Evolutionary conservation across 2,888 invertebrate species (phyloP).

Genomic region (Idaea dimidiata): DNA sequence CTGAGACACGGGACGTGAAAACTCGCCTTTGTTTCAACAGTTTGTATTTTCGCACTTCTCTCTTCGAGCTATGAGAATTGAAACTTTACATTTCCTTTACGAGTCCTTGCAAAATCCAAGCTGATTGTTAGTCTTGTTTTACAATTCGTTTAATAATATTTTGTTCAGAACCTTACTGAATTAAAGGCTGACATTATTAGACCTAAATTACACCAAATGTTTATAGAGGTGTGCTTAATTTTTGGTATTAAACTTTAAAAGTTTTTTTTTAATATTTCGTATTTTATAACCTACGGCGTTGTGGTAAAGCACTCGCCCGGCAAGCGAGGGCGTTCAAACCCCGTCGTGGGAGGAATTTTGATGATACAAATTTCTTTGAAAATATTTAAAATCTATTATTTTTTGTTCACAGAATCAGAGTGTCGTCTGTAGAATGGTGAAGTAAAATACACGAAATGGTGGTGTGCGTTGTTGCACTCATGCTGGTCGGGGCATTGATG

Average conservation of each 20-base stretch:
- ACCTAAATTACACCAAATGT: not conserved
- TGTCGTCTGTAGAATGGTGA: slow-evolving; percentile 60
- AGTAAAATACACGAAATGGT: slow-evolving; percentile 64
- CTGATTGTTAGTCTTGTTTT: not conserved
- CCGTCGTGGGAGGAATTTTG: too few relatives aligned
- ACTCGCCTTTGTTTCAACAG: slow-evolving; percentile 4
- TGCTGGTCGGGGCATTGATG: slow-evolving; percentile 50
- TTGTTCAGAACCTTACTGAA: not conserved
- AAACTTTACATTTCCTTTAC: not conserved
- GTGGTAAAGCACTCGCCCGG: too few relatives aligned
- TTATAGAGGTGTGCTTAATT: not conserved
- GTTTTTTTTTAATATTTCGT: too few relatives aligned
- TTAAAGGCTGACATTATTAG: not conserved
- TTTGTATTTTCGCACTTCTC: slow-evolving; percentile 2
- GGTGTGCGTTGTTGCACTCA: slow-evolving; percentile 54
- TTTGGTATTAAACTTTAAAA: too few relatives aligned
- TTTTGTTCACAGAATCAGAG: slow-evolving; percentile 47
- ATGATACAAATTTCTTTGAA: not conserved
- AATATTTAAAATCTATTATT: not conserved
- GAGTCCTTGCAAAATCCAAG: not conserved
- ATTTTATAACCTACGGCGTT: too few relatives aligned
- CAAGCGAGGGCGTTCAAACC: too few relatives aligned
- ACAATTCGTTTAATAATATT: not conserved
- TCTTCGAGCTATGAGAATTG: not conserved
- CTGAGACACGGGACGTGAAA: not conserved